A percentile compares a stretch with the other conserved stretches of the same genome.
Evolutionary conservation across 2,888 invertebrate species (phyloP).

Genomic region (Apamea anceps): DNA sequence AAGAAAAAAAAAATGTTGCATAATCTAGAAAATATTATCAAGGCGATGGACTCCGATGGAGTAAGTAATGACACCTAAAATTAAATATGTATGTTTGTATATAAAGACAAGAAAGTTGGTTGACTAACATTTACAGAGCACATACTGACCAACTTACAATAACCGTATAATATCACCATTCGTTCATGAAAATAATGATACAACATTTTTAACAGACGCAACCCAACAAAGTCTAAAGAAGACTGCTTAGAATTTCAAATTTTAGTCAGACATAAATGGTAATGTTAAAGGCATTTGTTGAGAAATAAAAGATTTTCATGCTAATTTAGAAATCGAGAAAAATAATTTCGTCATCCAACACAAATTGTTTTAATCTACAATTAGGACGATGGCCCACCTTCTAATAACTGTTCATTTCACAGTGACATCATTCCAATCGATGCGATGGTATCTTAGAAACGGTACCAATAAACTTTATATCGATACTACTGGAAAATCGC

Average conservation of each 20-base stretch:
- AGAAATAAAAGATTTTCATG: conserved; percentile 24
- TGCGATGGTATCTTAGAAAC: conserved; percentile 17
- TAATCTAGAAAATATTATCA: conserved; percentile 29
- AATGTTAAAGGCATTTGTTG: conserved; percentile 21
- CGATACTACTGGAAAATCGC: conserved; percentile 43
- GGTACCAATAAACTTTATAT: conserved; percentile 33
- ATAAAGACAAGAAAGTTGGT: conserved; percentile 56
- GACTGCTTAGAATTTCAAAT: conserved; percentile 43
- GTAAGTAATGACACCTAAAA: conserved; percentile 22
- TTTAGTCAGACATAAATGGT: conserved; percentile 9
- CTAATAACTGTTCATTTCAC: conserved; percentile 26
- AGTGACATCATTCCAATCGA: conserved; percentile 18
- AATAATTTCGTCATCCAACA: conserved; percentile 11
- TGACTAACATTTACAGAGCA: conserved; percentile 55
- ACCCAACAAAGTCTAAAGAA: conserved; percentile 25
- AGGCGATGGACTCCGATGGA: not conserved
- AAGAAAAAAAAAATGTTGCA: not conserved
- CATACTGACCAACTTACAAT: conserved; percentile 62
- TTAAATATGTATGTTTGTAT: conserved; percentile 23
- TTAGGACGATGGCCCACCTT: conserved; percentile 5
- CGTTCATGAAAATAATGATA: conserved; percentile 42
- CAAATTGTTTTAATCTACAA: conserved; percentile 15
- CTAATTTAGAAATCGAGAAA: conserved; percentile 35
- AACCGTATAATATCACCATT: conserved; percentile 62
- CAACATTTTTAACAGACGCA: conserved; percentile 22